Evolutionary conservation across 2,888 invertebrate species (phyloP), one percentile per base, ranked within the genome.

Genomic region (Meloe dianella): DNA sequence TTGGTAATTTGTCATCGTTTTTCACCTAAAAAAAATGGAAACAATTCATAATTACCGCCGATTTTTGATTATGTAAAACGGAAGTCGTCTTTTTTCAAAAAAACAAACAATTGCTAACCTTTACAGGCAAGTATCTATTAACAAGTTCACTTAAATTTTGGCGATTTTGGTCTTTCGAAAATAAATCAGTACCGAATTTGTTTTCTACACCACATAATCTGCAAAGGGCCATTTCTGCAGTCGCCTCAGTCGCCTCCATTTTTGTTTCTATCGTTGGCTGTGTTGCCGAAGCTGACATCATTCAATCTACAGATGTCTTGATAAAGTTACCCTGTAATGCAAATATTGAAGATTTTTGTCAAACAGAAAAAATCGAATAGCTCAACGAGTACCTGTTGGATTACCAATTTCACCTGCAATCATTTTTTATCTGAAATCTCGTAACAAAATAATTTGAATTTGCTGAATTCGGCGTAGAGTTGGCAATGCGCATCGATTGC

Each of bases 121-220:
- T 90, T 69, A 92, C 83, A 22, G 92, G 92, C 78, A 93, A 86
- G 86, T 91, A 92, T 69, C 87, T 87, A 83, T 92, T 92, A 71
- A 92, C 87, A 79, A 91, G 83, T 72, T 86, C 85, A 83, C 88
- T 85, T 81, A 92, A 85, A 85, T 88, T 88, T 74, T 86, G 85
- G 74, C 86, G 87, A 83, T 87, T 87, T 81, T 87, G 87, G 74
- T 87, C 86, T 71, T 78, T 75, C 27, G 85, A 82, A 85, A 89
- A 92, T 81, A 92, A 84, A 78, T 87, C 84, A 73, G 89, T 88
- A 69, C 90, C 90, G 80, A 89, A 89, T 75, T 87, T 85, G 84
- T 91, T 91, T 85, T 90, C 88, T 85, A 89, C 89, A 22, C 89
- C 91, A 85, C 93, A 93, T 82, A 93, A 87, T 84, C 92, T 87